Conservation (phyloP, 2,888 invertebrate genomes). For the Eilema sororculum region DNA sequence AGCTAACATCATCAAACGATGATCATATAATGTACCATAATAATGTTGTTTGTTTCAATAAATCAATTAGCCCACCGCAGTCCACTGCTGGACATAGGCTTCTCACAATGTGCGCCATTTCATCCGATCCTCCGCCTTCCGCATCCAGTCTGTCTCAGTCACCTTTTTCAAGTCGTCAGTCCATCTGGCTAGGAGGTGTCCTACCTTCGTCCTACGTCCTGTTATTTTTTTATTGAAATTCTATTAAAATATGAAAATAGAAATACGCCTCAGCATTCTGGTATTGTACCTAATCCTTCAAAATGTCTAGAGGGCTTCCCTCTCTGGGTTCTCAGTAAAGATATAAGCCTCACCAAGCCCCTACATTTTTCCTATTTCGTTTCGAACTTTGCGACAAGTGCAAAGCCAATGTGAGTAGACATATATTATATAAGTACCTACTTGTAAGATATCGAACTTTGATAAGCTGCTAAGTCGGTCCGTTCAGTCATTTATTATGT, state of each 20-base stretch:
- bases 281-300: slow-evolving; percentile 48
- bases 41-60: background rate
- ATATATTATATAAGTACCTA: too few relatives aligned
- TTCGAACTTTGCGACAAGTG: slow-evolving; percentile 41
- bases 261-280: slow-evolving; percentile 18
- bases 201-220: too few relatives aligned
- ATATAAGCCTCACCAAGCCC: slow-evolving; percentile 61
- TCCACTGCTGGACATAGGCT: too few relatives aligned
- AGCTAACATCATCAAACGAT: background rate
- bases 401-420: slow-evolving; percentile 44
- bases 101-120: too few relatives aligned
- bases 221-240: slow-evolving; percentile 2
- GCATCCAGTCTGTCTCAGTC: too few relatives aligned
- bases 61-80: too few relatives aligned
- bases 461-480: too few relatives aligned
- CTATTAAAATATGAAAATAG: background rate
- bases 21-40: background rate
- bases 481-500: too few relatives aligned
- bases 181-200: too few relatives aligned
- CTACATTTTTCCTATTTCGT: slow-evolving; percentile 54
- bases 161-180: too few relatives aligned
- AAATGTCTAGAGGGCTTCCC: slow-evolving; percentile 54
- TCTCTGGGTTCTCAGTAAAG: slow-evolving; percentile 52
- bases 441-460: too few relatives aligned
- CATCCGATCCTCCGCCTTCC: too few relatives aligned